Evolutionary conservation across 2,113 vertebrate species (phyloP).

Genomic region (Amblyopsis rosae): DNA sequence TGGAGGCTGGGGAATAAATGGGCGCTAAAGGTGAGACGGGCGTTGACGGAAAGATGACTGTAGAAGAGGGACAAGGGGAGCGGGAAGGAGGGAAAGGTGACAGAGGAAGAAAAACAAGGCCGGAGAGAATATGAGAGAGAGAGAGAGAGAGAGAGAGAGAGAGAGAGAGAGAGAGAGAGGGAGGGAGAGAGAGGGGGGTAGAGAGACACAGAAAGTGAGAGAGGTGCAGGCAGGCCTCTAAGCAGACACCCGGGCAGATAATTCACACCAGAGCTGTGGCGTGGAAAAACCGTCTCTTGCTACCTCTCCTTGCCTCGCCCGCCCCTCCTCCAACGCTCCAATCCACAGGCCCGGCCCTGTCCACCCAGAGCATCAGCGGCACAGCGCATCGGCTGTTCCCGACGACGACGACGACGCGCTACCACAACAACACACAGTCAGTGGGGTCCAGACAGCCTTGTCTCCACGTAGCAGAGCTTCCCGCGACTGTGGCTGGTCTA

Average conservation of each 20-base stretch:
- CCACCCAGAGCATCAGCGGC: slow-evolving; percentile 66
- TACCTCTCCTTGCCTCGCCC: slow-evolving; percentile 63
- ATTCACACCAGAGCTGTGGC: slow-evolving; percentile 62
- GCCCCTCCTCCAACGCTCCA: slow-evolving; percentile 77
- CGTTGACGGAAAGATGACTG: slow-evolving; percentile 36
- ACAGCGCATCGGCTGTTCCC: slow-evolving; percentile 37
- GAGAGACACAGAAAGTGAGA: not conserved
- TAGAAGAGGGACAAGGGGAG: slow-evolving; percentile 40
- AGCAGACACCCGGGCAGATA: slow-evolving; percentile 59
- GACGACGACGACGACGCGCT: slow-evolving; percentile 43
- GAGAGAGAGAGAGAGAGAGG: slow-evolving; percentile 26
- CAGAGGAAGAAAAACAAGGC: slow-evolving; percentile 13
- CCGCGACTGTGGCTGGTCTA: slow-evolving; percentile 51
- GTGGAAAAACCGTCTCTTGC: slow-evolving; percentile 67
- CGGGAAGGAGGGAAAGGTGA: slow-evolving; percentile 13
- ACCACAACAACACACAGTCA: slow-evolving; percentile 47
- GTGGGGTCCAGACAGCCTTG: not conserved
- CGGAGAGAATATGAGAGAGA: slow-evolving; percentile 42
- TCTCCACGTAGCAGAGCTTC: slow-evolving; percentile 14
- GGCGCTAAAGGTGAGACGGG: slow-evolving; percentile 24
- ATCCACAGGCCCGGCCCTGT: slow-evolving; percentile 75
- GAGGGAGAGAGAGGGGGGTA: slow-evolving; percentile 26
- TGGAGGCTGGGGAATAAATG: slow-evolving; percentile 29
- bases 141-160: slow-evolving; percentile 32
- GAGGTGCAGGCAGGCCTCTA: slow-evolving; percentile 11